Percentiles rank a stretch among this genome's conserved stretches.
These are phyloP conservation scores for Adelges cooleyi DNA, from an alignment of 1,140 invertebrate species.

Conservation along the genomic window DNA sequence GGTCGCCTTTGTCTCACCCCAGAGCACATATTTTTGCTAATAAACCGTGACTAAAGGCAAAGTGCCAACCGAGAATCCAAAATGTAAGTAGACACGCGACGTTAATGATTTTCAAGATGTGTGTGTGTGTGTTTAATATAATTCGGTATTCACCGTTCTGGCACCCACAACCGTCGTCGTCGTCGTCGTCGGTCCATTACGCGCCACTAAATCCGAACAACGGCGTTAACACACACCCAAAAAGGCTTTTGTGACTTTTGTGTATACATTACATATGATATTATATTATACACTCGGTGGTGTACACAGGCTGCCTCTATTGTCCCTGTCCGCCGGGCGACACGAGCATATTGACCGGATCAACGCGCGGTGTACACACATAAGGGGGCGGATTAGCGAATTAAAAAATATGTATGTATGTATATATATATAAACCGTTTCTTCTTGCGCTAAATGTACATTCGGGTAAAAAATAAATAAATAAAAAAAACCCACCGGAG, in stretches of 20 bases:
- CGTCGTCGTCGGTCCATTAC: background rate
- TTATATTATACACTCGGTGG: no score
- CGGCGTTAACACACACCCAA: constrained; percentile 15
- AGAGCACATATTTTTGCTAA: no score
- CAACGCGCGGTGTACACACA: background rate
- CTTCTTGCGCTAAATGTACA: no score
- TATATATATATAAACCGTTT: no score
- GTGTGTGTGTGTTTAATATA: background rate
- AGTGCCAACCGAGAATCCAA: no score
- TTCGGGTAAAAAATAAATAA: no score
- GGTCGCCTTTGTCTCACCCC: no score
- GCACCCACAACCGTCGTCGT: background rate
- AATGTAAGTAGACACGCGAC: no score
- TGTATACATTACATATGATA: no score
- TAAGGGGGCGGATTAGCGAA: background rate
- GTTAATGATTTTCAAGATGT: background rate
- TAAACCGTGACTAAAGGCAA: no score
- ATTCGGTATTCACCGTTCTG: background rate
- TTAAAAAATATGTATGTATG: no score
- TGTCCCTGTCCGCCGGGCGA: background rate
- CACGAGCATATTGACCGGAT: constrained; percentile 20
- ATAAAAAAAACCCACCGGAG: background rate
- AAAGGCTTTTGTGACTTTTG: background rate
- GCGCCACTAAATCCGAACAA: constrained; percentile 23
- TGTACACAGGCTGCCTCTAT: background rate